Evolutionary conservation across 2,888 invertebrate genomes (phyloP).

Genomic region (Tuta absoluta): DNA sequence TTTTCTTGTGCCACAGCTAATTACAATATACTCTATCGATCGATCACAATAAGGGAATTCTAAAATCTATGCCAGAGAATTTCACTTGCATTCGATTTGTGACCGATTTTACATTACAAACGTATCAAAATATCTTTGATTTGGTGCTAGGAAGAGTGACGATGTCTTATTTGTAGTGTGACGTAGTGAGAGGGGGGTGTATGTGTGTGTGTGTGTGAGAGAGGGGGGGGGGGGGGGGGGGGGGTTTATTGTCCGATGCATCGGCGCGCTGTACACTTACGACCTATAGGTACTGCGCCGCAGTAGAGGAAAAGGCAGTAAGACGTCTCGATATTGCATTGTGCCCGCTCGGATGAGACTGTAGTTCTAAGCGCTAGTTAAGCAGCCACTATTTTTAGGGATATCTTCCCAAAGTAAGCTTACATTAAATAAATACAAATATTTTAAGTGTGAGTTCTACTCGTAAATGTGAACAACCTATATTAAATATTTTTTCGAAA

Average conservation of each 20-base stretch:
- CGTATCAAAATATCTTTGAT: background rate
- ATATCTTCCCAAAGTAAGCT: too few species aligned
- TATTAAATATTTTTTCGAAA: too few species aligned
- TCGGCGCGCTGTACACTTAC: constrained; percentile 80
- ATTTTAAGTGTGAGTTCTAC: too few species aligned
- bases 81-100: background rate
- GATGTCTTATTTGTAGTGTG: constrained; percentile 1
- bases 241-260: constrained; percentile 76
- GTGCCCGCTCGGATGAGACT: too few species aligned
- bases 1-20: background rate
- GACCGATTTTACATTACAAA: constrained; percentile 1
- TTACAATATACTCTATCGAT: background rate
- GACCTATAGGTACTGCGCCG: constrained; percentile 69
- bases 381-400: too few species aligned
- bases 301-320: background rate
- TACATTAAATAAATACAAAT: too few species aligned
- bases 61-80: background rate
- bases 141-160: background rate
- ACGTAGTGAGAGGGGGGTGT: background rate
- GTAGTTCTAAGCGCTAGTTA: too few species aligned
- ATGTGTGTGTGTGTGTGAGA: constrained; percentile 39
- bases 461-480: too few species aligned
- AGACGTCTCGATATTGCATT: too few species aligned
- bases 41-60: background rate
- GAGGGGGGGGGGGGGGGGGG: constrained; percentile 39